Percentiles rank a stretch among this genome's conserved stretches.
phyloP scores from a whole-genome alignment of 2,888 invertebrate genomes.

The Hemicrepidius hirtus region DNA sequence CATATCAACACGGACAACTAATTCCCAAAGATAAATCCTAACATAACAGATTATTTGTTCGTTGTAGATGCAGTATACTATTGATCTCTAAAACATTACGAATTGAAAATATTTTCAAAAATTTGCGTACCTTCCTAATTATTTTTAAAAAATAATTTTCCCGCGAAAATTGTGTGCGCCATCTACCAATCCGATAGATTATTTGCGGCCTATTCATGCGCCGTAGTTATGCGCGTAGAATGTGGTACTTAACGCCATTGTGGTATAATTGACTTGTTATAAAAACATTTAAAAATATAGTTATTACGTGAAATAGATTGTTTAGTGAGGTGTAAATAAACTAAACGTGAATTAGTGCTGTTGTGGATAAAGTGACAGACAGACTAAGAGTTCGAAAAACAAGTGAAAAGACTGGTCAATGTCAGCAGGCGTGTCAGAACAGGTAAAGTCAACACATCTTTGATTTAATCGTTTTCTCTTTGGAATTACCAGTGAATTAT shows the following conservation, averaged over 20 bases:
- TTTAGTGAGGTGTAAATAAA: slow-evolving; percentile 62
- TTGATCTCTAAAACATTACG: too few relatives aligned
- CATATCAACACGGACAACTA: too few relatives aligned
- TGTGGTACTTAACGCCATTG: slow-evolving; percentile 69
- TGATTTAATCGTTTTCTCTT: slow-evolving; percentile 65
- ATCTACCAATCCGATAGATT: slow-evolving; percentile 72
- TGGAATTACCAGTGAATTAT: slow-evolving; percentile 59
- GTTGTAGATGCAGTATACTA: too few relatives aligned
- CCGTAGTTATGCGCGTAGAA: slow-evolving; percentile 58
- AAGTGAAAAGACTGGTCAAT: slow-evolving; percentile 83
- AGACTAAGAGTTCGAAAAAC: slow-evolving; percentile 70
- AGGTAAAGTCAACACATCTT: slow-evolving; percentile 78
- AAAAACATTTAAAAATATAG: slow-evolving; percentile 60
- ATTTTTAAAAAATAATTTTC: not conserved
- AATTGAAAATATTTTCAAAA: too few relatives aligned
- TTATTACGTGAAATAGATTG: slow-evolving; percentile 59
- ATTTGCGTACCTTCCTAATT: too few relatives aligned
- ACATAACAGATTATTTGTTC: too few relatives aligned
- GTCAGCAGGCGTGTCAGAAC: slow-evolving; percentile 94
- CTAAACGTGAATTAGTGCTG: slow-evolving; percentile 64
- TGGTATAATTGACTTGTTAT: slow-evolving; percentile 68
- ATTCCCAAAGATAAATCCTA: too few relatives aligned
- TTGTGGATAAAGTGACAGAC: slow-evolving; percentile 64
- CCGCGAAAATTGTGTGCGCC: slow-evolving; percentile 73
- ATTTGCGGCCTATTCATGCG: slow-evolving; percentile 46